A percentile compares a stretch with the other conserved stretches of the same genome.
Conservation (phyloP, 2,113 vertebrate genomes). For the Grammomys dolichurus region DNA sequence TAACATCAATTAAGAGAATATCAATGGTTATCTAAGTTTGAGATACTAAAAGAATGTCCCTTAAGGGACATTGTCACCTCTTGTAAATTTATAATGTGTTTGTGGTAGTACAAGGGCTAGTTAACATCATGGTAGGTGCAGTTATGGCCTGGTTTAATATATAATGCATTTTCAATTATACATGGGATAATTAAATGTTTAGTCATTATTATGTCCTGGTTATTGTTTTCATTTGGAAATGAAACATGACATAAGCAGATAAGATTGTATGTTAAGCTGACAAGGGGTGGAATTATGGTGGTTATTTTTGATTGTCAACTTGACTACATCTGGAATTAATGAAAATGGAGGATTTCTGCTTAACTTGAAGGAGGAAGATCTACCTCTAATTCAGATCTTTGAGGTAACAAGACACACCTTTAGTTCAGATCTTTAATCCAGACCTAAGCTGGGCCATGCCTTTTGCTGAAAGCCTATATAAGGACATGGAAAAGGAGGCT, state of each 20-base stretch:
- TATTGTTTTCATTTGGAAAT: neutral
- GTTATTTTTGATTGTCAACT: neutral
- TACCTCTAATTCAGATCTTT: neutral
- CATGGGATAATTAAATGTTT: neutral
- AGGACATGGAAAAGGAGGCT: neutral
- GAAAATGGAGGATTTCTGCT: neutral
- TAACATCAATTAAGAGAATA: neutral
- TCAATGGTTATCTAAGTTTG: neutral
- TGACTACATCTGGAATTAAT: neutral
- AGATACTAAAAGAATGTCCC: neutral
- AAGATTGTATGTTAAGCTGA: neutral
- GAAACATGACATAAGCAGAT: neutral
- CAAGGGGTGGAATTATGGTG: neutral
- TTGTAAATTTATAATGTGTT: neutral
- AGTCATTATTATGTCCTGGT: neutral
- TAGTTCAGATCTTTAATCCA: neutral
- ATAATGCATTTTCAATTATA: neutral
- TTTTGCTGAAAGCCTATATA: neutral
- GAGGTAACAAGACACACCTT: neutral
- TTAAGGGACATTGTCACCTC: neutral
- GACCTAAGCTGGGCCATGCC: neutral
- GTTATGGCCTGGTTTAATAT: neutral
- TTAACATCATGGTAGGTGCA: neutral
- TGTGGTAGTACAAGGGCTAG: neutral
- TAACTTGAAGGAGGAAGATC: neutral